These are phyloP conservation scores for Strigamia maritima DNA, from an alignment of 2,888 invertebrate genomes.

Conservation along the genomic window DNA sequence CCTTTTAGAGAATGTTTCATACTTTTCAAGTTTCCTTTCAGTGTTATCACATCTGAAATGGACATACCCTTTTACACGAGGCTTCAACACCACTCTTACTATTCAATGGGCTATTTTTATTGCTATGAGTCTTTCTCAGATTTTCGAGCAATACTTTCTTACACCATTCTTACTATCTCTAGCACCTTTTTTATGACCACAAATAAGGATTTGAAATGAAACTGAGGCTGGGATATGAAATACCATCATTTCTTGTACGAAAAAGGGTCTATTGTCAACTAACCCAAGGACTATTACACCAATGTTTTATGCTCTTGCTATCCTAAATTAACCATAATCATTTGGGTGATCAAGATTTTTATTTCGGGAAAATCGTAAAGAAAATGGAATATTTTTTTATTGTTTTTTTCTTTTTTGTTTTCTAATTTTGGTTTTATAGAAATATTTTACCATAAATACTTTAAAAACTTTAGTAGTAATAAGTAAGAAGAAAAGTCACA, in stretches of 20 bases:
- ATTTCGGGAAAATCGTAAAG: not conserved
- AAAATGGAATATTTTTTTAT: too few relatives aligned
- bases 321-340: not conserved
- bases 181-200: not conserved
- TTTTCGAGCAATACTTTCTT: not conserved
- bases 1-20: not conserved
- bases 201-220: slow-evolving; percentile 2
- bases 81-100: not conserved
- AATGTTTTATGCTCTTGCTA: not conserved
- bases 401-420: too few relatives aligned
- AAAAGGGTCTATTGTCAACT: not conserved
- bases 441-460: too few relatives aligned
- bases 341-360: not conserved
- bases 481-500: too few relatives aligned
- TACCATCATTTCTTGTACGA: not conserved
- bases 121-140: not conserved
- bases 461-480: too few relatives aligned
- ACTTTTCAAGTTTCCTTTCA: not conserved
- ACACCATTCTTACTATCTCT: not conserved
- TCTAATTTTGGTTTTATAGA: too few relatives aligned
- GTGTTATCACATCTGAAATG: not conserved
- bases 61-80: not conserved
- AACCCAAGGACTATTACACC: not conserved
- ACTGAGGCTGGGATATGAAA: not conserved
- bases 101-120: slow-evolving; percentile 5